These are phyloP conservation scores for Clarias laeviceps DNA, from an alignment of 2,797 vertebrate species.

Conservation along the genomic window DNA sequence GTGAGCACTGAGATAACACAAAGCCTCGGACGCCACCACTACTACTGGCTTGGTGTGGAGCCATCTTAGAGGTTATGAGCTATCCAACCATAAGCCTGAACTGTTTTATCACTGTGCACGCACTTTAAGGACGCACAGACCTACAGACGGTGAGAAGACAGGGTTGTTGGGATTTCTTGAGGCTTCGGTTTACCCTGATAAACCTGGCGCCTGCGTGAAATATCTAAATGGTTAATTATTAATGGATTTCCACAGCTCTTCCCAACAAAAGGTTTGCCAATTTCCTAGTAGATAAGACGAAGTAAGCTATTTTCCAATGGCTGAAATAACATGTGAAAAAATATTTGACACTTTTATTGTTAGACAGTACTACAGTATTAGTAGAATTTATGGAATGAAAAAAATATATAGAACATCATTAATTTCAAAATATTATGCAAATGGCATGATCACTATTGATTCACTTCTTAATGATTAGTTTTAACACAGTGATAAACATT, in stretches of 20 bases:
- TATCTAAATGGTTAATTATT: constrained; percentile 74
- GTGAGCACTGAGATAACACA: not conserved
- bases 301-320: constrained; percentile 33
- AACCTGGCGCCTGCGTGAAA: constrained; percentile 74
- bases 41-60: not conserved
- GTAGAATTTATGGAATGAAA: not conserved
- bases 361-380: not conserved
- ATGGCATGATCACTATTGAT: no score
- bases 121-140: not conserved
- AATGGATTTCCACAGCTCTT: constrained; percentile 57
- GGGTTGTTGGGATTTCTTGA: constrained; percentile 55
- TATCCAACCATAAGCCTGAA: no score
- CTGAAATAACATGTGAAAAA: not conserved
- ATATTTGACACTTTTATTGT: not conserved
- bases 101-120: no score
- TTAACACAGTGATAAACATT: no score
- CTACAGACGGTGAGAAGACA: not conserved
- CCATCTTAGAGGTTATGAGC: not conserved
- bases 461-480: no score
- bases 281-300: constrained; percentile 29
- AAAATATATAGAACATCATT: no score
- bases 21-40: constrained; percentile 35
- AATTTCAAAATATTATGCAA: no score
- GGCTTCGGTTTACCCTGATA: constrained; percentile 69
- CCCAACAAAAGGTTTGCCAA: constrained; percentile 44